Conservation (phyloP, 2,797 vertebrate species). For the Leuciscus waleckii region DNA sequence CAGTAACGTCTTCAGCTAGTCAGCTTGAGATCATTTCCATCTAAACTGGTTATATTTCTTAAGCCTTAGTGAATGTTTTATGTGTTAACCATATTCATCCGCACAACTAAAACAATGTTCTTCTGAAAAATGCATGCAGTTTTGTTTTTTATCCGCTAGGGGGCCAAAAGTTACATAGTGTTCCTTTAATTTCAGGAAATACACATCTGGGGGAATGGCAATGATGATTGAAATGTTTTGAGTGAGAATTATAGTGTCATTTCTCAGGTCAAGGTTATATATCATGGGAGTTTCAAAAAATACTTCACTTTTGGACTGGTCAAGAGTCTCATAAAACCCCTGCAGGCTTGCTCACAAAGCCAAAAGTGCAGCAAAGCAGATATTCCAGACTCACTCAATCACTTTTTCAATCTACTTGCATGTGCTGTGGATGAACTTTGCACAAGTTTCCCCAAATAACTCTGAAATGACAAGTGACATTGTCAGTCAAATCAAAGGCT, state of each 20-base stretch:
- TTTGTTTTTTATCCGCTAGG: no score
- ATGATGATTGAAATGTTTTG: conserved; percentile 17
- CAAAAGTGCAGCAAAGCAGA: conserved; percentile 21
- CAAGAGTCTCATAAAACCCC: conserved; percentile 31
- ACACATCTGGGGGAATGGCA: background rate
- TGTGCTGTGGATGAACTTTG: background rate
- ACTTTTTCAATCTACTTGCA: conserved; percentile 18
- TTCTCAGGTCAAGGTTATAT: background rate
- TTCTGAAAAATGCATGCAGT: no score
- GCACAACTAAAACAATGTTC: no score
- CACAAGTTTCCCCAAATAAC: conserved; percentile 23
- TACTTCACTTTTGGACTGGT: conserved; percentile 4
- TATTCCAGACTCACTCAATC: conserved; percentile 29
- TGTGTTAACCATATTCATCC: no score
- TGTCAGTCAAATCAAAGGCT: conserved; percentile 25
- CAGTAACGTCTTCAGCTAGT: no score
- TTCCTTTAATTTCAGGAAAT: background rate
- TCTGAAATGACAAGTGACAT: conserved; percentile 18
- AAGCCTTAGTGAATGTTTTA: background rate
- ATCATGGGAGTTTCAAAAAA: conserved; percentile 16
- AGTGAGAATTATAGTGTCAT: background rate
- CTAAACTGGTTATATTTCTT: no score
- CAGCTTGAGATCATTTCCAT: no score
- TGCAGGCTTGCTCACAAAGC: background rate
- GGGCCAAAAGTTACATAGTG: background rate